A percentile compares a stretch with the other conserved stretches of the same genome.
Evolutionary conservation across 2,888 invertebrate species (phyloP).

Genomic region (Melipona beecheii): DNA sequence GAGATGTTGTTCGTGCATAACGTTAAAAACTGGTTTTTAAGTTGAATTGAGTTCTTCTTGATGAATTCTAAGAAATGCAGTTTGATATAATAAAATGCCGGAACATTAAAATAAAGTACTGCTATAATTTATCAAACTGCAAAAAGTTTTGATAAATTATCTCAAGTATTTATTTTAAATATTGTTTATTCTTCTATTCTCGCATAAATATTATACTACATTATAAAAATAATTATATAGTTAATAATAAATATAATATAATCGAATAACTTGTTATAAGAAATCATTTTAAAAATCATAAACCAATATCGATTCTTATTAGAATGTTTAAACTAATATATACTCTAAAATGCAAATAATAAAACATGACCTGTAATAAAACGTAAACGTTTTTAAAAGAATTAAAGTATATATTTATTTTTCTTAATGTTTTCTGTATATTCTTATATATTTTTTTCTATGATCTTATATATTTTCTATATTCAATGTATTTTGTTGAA

Average conservation of each 20-base stretch:
- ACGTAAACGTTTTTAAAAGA: no score
- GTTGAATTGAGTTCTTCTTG: not conserved
- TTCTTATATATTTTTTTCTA: no score
- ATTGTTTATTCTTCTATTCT: not conserved
- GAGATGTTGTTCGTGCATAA: not conserved
- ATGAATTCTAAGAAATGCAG: not conserved
- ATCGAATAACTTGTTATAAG: not conserved
- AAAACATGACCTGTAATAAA: no score
- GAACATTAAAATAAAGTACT: not conserved
- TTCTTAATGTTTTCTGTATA: no score
- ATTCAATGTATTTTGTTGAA: no score
- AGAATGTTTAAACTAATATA: not conserved
- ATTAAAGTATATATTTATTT: no score
- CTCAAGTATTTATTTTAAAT: not conserved
- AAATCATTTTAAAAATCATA: not conserved
- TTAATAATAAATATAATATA: not conserved
- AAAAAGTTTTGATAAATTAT: not conserved
- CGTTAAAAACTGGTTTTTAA: constrained; percentile 4
- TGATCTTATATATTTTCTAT: no score
- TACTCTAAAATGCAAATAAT: not conserved
- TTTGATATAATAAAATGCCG: not conserved
- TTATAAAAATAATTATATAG: not conserved
- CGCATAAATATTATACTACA: not conserved
- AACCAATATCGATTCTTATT: not conserved
- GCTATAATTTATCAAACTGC: no score